These are phyloP conservation scores for Ephestia elutella DNA, from an alignment of 1,140 invertebrate genomes.

Conservation along the genomic window DNA sequence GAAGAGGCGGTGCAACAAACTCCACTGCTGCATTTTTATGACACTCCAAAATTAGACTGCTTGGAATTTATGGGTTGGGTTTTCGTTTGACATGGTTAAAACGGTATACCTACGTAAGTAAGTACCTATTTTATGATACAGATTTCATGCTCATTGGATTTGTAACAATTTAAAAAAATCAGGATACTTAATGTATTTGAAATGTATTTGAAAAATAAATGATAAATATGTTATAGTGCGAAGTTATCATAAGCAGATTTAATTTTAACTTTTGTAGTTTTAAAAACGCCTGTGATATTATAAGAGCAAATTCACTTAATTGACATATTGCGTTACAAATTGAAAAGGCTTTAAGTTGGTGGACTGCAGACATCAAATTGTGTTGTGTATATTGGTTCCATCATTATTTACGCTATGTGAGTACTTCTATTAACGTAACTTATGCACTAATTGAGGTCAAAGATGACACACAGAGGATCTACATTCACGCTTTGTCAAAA, in stretches of 20 bases:
- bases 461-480: neutral
- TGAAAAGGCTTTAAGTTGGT: neutral
- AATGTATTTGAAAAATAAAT: neutral
- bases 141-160: too few species aligned
- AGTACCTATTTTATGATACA: too few species aligned
- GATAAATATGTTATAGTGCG: neutral
- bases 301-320: neutral
- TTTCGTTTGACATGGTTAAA: too few species aligned
- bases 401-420: neutral
- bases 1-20: too few species aligned
- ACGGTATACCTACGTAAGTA: too few species aligned
- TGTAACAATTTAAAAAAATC: too few species aligned
- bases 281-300: neutral
- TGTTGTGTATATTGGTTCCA: neutral
- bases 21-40: too few species aligned
- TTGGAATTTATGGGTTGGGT: too few species aligned
- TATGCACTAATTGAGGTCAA: too few species aligned
- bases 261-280: neutral
- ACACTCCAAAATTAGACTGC: too few species aligned
- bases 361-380: neutral
- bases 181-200: too few species aligned
- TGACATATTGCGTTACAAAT: neutral
- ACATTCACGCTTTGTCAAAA: too few species aligned
- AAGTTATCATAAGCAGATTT: neutral
- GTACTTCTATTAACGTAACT: neutral